phyloP scores from a whole-genome alignment of 1,140 invertebrate genomes.

The Polypedilum vanderplanki region DNA sequence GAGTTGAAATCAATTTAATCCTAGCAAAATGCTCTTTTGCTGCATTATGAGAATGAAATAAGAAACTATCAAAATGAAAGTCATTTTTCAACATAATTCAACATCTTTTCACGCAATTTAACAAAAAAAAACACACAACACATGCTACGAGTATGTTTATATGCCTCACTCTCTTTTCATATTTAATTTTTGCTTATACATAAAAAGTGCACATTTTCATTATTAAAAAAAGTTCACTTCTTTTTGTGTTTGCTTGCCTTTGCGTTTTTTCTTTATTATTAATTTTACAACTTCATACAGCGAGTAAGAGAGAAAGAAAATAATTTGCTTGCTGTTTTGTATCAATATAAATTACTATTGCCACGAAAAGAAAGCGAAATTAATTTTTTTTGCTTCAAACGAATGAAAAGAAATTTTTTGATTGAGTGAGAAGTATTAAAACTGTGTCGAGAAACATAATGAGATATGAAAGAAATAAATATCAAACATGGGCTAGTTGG shows the following conservation, averaged over 20 bases:
- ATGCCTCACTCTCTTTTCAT: not conserved
- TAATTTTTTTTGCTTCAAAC: no score
- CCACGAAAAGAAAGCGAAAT: no score
- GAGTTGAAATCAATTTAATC: not conserved
- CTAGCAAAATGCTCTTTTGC: not conserved
- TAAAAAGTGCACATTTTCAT: not conserved
- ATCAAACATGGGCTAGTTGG: no score
- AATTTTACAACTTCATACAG: no score
- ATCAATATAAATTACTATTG: no score
- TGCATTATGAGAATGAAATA: not conserved
- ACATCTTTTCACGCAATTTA: conserved; percentile 19
- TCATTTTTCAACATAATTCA: conserved; percentile 16
- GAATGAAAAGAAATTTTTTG: no score
- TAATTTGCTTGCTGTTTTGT: no score
- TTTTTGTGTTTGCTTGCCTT: not conserved
- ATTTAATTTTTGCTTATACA: not conserved
- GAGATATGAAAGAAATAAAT: no score
- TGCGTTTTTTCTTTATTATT: no score
- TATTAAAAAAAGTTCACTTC: conserved; percentile 9
- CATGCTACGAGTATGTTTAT: not conserved
- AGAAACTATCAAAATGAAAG: conserved; percentile 24
- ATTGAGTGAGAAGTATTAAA: no score
- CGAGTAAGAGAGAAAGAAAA: no score
- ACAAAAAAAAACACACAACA: not conserved
- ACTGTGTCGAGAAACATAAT: no score